These are phyloP conservation scores for Merops nubicus DNA, from an alignment of 2,113 vertebrate species.

Conservation along the genomic window DNA sequence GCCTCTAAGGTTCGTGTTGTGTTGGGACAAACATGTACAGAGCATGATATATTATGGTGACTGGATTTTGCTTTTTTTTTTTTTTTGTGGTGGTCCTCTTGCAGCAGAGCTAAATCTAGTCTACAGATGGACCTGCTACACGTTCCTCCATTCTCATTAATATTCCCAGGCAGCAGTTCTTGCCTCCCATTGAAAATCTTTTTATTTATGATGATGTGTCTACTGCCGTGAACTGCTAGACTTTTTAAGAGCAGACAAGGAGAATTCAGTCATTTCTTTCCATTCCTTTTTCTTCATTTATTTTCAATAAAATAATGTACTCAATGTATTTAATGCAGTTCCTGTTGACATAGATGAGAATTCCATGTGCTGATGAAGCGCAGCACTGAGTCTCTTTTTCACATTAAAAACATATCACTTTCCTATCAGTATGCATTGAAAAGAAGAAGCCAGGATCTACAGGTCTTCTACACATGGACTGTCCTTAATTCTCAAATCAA, in stretches of 20 bases:
- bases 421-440: conserved; percentile 12
- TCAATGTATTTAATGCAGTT: conserved; percentile 6
- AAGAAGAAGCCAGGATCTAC: conserved; percentile 35
- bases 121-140: conserved; percentile 9
- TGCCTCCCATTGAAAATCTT: neutral
- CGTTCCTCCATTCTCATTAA: neutral
- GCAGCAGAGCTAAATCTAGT: conserved; percentile 19
- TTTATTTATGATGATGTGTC: neutral
- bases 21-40: neutral
- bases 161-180: neutral
- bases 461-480: neutral
- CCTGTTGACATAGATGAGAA: conserved; percentile 56
- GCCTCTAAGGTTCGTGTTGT: neutral
- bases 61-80: neutral
- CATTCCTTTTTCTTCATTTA: conserved; percentile 9
- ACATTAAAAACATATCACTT: conserved; percentile 57
- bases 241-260: neutral
- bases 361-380: conserved; percentile 63
- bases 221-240: neutral
- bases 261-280: conserved; percentile 13
- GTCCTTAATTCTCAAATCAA: conserved; percentile 28
- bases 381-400: conserved; percentile 49
- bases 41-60: neutral
- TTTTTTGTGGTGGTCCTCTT: neutral
- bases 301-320: conserved; percentile 32